Percentiles rank a stretch among this genome's conserved stretches.
phyloP scores from a whole-genome alignment of 2,797 vertebrate genomes.

The Odontamblyopus rebecca region DNA sequence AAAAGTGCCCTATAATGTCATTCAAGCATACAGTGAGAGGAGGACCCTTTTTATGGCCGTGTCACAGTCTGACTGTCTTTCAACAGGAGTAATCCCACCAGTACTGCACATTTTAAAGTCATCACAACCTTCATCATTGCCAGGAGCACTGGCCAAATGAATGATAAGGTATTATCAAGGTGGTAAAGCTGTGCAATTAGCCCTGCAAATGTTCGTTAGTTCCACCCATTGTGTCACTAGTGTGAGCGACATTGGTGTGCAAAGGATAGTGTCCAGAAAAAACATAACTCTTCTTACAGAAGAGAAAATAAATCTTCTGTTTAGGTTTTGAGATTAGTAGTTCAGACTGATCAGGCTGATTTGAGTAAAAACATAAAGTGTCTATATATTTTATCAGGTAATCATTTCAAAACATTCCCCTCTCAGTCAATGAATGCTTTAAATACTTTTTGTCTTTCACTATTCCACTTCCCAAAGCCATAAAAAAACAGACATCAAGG shows the following conservation, averaged over 20 bases:
- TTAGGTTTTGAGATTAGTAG: not conserved
- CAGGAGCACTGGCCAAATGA: not conserved
- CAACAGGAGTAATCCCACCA: not conserved
- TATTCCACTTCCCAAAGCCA: constrained; percentile 19
- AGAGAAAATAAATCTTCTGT: not conserved
- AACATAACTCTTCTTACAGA: not conserved
- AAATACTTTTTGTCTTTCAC: constrained; percentile 18
- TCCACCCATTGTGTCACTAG: no score
- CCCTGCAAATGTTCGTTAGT: no score
- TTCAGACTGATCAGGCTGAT: not conserved
- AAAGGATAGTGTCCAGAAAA: not conserved
- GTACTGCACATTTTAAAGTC: not conserved
- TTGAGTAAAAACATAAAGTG: not conserved
- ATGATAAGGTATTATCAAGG: not conserved
- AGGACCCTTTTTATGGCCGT: not conserved
- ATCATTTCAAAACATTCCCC: not conserved
- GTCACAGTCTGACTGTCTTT: not conserved
- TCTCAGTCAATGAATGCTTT: constrained; percentile 12
- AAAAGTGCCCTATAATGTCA: no score
- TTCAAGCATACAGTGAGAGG: no score
- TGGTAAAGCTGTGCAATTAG: no score
- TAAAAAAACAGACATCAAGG: constrained; percentile 14
- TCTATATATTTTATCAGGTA: not conserved
- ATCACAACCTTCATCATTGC: not conserved
- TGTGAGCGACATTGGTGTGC: no score